Evolutionary conservation across 1,140 invertebrate genomes (phyloP).

Genomic region (Pentalonia nigronervosa): DNA sequence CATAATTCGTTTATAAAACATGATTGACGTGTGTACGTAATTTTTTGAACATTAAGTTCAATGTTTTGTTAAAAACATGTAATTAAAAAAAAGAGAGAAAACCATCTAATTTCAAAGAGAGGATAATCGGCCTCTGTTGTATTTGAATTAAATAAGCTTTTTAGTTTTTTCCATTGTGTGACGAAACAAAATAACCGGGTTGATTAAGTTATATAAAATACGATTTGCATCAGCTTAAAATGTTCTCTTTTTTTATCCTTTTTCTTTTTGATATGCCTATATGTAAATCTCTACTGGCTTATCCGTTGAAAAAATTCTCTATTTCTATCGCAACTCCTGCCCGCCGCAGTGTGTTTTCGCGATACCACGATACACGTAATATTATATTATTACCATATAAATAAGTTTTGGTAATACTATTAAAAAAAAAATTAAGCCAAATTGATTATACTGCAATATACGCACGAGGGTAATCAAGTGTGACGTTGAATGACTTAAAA

Average conservation of each 20-base stretch:
- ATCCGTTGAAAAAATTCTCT: not conserved
- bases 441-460: not conserved
- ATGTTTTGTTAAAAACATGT: not conserved
- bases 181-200: not conserved
- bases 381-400: not conserved
- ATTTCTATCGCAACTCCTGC: not conserved
- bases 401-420: not conserved
- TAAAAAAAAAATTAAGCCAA: not conserved
- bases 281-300: not conserved
- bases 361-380: not conserved
- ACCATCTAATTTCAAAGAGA: not conserved
- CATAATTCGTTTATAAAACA: slow-evolving; percentile 1
- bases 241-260: not conserved
- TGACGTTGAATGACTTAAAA: not conserved
- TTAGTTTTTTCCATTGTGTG: not conserved
- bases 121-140: not conserved
- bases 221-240: not conserved
- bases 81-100: not conserved
- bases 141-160: not conserved
- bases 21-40: not conserved
- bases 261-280: not conserved
- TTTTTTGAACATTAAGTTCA: not conserved
- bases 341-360: not conserved
- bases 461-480: not conserved
- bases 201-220: slow-evolving; percentile 25